These are phyloP conservation scores for Sylvietta virens DNA, from an alignment of 2,113 vertebrate species.

Conservation along the genomic window DNA sequence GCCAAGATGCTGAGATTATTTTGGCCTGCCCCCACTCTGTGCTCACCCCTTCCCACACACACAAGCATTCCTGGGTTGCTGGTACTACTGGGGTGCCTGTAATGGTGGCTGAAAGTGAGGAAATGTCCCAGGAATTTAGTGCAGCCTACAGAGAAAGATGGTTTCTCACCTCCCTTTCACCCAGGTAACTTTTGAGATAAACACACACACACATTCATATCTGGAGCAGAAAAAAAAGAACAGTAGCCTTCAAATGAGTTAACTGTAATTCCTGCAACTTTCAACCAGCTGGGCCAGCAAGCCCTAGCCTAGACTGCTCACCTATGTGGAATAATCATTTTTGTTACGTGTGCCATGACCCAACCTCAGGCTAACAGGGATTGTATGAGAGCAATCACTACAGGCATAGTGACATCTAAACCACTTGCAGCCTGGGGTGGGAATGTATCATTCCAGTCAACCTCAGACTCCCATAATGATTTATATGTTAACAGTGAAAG, in stretches of 20 bases:
- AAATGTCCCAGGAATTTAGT: not conserved
- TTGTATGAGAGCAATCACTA: not conserved
- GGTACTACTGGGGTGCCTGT: not conserved
- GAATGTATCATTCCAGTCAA: not conserved
- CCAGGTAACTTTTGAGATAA: not conserved
- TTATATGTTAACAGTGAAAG: not conserved
- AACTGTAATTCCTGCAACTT: not conserved
- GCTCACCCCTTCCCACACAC: accelerated
- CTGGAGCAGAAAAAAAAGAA: not conserved
- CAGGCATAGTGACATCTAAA: not conserved
- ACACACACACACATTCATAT: not conserved
- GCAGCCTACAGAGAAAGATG: not conserved
- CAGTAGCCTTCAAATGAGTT: not conserved
- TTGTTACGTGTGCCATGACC: not conserved
- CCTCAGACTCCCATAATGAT: not conserved
- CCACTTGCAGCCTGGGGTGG: too few species aligned
- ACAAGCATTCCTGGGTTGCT: not conserved
- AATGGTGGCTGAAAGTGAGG: not conserved
- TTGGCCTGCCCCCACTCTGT: not conserved
- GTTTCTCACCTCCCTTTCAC: not conserved
- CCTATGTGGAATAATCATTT: not conserved
- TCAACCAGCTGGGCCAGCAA: not conserved
- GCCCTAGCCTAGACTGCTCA: not conserved
- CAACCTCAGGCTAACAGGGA: not conserved
- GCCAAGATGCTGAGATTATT: not conserved